A percentile compares a stretch with the other conserved stretches of the same genome.
Evolutionary conservation across 2,888 invertebrate genomes (phyloP).

Genomic region (Ommatoiulus sabulosus): DNA sequence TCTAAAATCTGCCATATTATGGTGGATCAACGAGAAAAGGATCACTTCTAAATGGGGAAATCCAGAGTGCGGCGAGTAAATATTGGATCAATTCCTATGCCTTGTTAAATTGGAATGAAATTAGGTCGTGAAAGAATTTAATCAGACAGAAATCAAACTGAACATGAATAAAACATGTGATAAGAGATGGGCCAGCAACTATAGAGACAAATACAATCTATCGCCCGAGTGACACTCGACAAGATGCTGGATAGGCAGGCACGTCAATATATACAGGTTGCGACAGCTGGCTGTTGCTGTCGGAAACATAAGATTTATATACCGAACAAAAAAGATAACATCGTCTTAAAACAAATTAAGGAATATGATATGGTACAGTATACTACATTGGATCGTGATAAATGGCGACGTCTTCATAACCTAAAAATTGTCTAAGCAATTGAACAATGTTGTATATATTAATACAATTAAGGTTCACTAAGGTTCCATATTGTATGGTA

Average conservation of each 20-base stretch:
- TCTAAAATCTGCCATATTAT: slow-evolving; percentile 1
- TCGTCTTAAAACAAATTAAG: not conserved
- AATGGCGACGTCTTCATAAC: no score
- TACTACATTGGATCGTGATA: not conserved
- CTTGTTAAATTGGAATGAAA: slow-evolving; percentile 36
- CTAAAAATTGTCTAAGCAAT: no score
- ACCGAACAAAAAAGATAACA: not conserved
- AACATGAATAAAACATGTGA: slow-evolving; percentile 17
- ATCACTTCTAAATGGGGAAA: not conserved
- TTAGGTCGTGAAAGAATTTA: slow-evolving; percentile 30
- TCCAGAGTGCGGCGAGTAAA: not conserved
- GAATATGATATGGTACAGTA: not conserved
- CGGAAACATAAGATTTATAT: not conserved
- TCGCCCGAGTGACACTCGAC: not conserved
- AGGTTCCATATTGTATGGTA: no score
- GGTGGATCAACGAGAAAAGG: not conserved
- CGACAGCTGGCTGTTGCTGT: slow-evolving; percentile 23
- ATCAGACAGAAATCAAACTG: slow-evolving; percentile 36
- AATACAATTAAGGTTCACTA: no score
- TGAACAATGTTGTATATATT: no score
- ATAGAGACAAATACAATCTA: slow-evolving; percentile 32
- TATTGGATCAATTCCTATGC: not conserved
- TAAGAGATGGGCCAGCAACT: not conserved
- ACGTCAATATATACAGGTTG: not conserved
- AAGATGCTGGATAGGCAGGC: not conserved